These are phyloP conservation scores for Karalla daura DNA, from an alignment of 2,797 vertebrate species.

Conservation along the genomic window DNA sequence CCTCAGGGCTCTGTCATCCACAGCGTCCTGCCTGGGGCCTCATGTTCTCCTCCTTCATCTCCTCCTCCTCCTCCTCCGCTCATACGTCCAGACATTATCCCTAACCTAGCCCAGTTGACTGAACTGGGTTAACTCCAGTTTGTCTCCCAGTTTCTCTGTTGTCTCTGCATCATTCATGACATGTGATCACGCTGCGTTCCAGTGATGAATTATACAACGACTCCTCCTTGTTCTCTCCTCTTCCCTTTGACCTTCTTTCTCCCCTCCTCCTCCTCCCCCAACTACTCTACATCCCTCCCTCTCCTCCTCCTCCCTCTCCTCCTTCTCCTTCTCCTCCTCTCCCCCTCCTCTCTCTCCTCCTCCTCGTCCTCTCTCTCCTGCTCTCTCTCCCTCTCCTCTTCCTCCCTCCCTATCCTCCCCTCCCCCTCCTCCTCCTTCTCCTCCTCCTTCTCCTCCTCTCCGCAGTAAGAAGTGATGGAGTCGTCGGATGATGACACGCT, in stretches of 20 bases:
- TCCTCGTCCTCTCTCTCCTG: neutral
- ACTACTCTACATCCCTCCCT: slow-evolving; percentile 12
- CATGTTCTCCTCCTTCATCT: slow-evolving; percentile 4
- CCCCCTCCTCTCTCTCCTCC: neutral
- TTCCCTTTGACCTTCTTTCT: too few relatives aligned
- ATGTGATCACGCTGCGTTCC: slow-evolving; percentile 23
- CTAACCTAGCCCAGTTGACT: slow-evolving; percentile 20
- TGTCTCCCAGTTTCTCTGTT: neutral
- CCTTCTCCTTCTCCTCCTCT: slow-evolving; percentile 35
- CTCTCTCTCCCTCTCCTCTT: neutral
- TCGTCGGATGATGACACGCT: slow-evolving; percentile 97
- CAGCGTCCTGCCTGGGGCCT: neutral
- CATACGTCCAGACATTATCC: slow-evolving; percentile 13
- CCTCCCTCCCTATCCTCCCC: slow-evolving; percentile 6
- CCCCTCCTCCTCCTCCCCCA: slow-evolving; percentile 11
- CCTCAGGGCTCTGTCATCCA: slow-evolving; percentile 14
- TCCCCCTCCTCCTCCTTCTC: slow-evolving; percentile 2
- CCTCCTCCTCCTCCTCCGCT: neutral
- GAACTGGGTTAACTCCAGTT: too few relatives aligned
- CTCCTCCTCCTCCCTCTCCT: slow-evolving; percentile 15
- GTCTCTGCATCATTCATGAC: slow-evolving; percentile 33
- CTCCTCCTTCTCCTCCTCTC: slow-evolving; percentile 13
- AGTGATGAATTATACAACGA: slow-evolving; percentile 69
- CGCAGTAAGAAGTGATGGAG: slow-evolving; percentile 87
- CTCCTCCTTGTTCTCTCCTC: slow-evolving; percentile 9